Conservation (phyloP, 1,140 invertebrate genomes). For the Apolygus lucorum region DNA sequence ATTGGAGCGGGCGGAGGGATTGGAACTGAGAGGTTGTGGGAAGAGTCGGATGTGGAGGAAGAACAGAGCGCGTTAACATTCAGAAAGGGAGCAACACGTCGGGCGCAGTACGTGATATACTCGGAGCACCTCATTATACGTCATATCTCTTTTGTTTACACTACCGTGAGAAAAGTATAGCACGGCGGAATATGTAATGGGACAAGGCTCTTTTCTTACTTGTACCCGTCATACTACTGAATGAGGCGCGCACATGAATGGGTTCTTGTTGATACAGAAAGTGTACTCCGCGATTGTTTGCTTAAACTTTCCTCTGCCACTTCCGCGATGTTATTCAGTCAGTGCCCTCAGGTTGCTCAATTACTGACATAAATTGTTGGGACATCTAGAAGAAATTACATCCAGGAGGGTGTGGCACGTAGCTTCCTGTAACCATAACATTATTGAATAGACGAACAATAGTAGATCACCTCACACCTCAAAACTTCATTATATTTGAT, state of each 20-base stretch:
- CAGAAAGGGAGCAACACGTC: conserved; percentile 10
- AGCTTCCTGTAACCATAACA: too few relatives aligned
- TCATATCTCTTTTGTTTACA: conserved; percentile 17
- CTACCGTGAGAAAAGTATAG: conserved; percentile 15
- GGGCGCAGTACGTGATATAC: conserved; percentile 4
- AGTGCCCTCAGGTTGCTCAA: too few relatives aligned
- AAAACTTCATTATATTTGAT: too few relatives aligned
- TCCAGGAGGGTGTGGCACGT: too few relatives aligned
- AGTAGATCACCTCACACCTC: too few relatives aligned
- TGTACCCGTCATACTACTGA: background rate
- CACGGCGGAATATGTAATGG: conserved; percentile 12
- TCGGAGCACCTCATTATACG: conserved; percentile 8
- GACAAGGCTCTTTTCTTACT: background rate
- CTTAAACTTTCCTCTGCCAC: too few relatives aligned
- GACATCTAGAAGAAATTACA: too few relatives aligned
- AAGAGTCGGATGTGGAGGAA: conserved; percentile 10
- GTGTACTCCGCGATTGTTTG: too few relatives aligned
- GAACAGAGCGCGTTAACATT: background rate
- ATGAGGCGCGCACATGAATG: conserved; percentile 12
- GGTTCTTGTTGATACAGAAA: background rate
- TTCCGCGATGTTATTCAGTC: too few relatives aligned
- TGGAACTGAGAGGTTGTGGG: conserved; percentile 8
- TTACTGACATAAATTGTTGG: too few relatives aligned
- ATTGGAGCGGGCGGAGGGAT: too few relatives aligned
- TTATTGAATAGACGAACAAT: too few relatives aligned